Percentiles rank a stretch among this genome's conserved stretches.
These are phyloP conservation scores for Lepilemur ruficaudatus DNA, from an alignment of 2,797 vertebrate genomes.

Conservation along the genomic window DNA sequence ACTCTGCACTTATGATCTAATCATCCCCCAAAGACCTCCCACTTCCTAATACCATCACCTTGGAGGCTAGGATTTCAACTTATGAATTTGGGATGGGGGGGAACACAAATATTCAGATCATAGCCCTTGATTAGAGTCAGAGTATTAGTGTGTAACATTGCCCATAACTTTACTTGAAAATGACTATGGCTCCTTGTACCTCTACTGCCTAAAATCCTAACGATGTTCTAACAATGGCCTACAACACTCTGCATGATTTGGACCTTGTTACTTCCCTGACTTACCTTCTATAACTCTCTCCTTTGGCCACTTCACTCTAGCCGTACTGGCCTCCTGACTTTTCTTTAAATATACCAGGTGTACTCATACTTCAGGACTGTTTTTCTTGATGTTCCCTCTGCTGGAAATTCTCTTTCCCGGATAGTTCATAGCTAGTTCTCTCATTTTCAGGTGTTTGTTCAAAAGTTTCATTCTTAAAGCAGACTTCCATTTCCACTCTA, in stretches of 20 bases:
- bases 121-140: not conserved
- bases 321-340: not conserved
- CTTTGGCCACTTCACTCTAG: not conserved
- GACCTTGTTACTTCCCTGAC: not conserved
- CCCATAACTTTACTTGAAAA: not conserved
- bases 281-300: not conserved
- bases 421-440: not conserved
- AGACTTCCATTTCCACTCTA: not conserved
- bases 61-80: not conserved
- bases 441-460: not conserved
- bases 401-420: not conserved
- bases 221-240: not conserved
- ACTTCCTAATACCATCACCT: not conserved
- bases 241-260: not conserved
- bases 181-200: not conserved
- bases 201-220: not conserved
- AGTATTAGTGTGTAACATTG: not conserved
- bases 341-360: not conserved
- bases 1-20: not conserved
- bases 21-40: not conserved
- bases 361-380: not conserved
- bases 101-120: not conserved
- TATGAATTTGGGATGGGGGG: not conserved
- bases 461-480: conserved; percentile 1
- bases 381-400: not conserved